phyloP scores from a whole-genome alignment of 2,797 vertebrate genomes.

The Semotilus atromaculatus region DNA sequence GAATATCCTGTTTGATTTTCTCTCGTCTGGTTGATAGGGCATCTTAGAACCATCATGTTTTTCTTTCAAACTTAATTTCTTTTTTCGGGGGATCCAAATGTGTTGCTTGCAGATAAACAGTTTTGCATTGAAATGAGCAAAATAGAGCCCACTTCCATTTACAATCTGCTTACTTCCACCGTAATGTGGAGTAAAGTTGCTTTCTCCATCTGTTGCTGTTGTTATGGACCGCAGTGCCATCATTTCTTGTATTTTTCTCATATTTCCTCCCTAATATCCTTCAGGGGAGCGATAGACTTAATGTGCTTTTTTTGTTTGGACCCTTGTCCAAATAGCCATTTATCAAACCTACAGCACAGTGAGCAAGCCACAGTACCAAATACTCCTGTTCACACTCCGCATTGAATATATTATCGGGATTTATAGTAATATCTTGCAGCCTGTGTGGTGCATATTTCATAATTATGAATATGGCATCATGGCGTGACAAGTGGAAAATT shows the following conservation, averaged over 20 bases:
- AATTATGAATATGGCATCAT: conserved; percentile 62
- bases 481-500: conserved; percentile 62
- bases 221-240: not conserved
- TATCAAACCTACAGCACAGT: conserved; percentile 50
- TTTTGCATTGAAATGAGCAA: conserved; percentile 20
- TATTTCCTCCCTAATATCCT: conserved; percentile 29
- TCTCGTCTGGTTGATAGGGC: not conserved
- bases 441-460: conserved; percentile 59
- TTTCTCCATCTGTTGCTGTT: conserved; percentile 19
- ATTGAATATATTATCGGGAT: conserved; percentile 51
- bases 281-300: conserved; percentile 11
- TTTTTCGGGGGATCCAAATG: not conserved
- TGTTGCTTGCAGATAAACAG: conserved; percentile 15
- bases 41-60: not conserved
- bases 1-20: conserved; percentile 6
- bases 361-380: conserved; percentile 47
- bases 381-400: conserved; percentile 34
- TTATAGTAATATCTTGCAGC: conserved; percentile 55
- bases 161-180: conserved; percentile 6
- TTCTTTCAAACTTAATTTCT: not conserved
- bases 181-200: not conserved
- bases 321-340: conserved; percentile 44
- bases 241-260: conserved; percentile 29
- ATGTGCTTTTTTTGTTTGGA: conserved; percentile 22
- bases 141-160: conserved; percentile 20